Evolutionary conservation across 2,888 invertebrate genomes (phyloP), one percentile per base, ranked within the genome.

Genomic region (Yponomeuta evonymella): DNA sequence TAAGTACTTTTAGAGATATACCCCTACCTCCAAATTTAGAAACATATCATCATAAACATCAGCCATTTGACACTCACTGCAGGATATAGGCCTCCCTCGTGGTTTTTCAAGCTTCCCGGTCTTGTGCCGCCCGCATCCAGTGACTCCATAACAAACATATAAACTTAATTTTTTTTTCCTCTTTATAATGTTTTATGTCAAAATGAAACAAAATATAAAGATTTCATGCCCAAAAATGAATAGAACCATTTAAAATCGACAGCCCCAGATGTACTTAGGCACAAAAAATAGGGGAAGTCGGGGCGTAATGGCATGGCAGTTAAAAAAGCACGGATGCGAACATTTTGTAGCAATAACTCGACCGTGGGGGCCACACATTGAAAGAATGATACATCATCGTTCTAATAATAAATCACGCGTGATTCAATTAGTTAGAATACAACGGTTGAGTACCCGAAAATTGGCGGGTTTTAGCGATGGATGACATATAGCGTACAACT

Each of bases 371-470:
- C 86, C 91, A 91, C 82, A 58, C 83, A 86, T 83, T 91, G 91
- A 91, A 90, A 91, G 90, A 90, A 91, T 91, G 90, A 92, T 91
- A 88, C 92, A 92, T 92, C 92, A 92, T 91, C 92, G 90, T 80
- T 87, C 89, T 90, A 89, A 90, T 90, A 89, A 91, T 92, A 92
- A 92, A 92, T 92, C 91, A 92, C 90, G 88, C 81, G 87, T 88
- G 90, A 90, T 91, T 92, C 91, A 92, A 92, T 92, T 92, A 91
- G 91, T 91, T 90, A 88, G 70, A 90, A 90, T 86, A 88, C 86
- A 79, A 80, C 82, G 83, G 83, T 82, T 80, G 79, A 77, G 77
- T 73, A 75, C 84, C 80, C 82, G 85, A 81, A 81, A 84, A 84
- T 86, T 84, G 85, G 89, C 85, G 87, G 85, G 82, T 78, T 77